Evolutionary conservation across 2,888 invertebrate species (phyloP).

Genomic region (Patella pellucida): DNA sequence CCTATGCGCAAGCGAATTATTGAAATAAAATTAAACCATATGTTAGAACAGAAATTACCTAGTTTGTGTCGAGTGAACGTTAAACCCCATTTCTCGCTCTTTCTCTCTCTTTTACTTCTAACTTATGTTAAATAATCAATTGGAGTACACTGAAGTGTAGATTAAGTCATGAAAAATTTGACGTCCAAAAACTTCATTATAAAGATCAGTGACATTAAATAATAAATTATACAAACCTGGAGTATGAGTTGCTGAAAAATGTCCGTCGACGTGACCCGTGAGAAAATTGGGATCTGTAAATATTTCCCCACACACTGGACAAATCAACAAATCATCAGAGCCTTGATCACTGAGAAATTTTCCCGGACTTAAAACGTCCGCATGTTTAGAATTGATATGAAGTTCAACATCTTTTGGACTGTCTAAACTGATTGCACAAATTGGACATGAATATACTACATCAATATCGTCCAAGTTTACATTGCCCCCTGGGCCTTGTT

Average conservation of each 20-base stretch:
- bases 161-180: too few species aligned
- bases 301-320: constrained; percentile 69
- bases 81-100: too few species aligned
- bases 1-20: too few species aligned
- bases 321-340: constrained; percentile 41
- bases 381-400: constrained; percentile 88
- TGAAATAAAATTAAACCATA: too few species aligned
- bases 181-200: too few species aligned
- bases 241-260: constrained; percentile 75
- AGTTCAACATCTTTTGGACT: constrained; percentile 80
- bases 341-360: constrained; percentile 34
- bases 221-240: constrained; percentile 56
- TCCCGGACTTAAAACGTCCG: constrained; percentile 83
- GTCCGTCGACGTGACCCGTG: constrained; percentile 84
- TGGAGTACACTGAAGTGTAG: too few species aligned
- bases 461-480: constrained; percentile 71
- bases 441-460: constrained; percentile 77
- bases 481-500: not conserved
- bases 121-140: too few species aligned
- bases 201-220: constrained; percentile 7
- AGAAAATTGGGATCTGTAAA: constrained; percentile 74
- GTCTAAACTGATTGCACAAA: constrained; percentile 81
- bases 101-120: too few species aligned
- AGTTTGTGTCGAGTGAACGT: too few species aligned
- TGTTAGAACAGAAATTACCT: too few species aligned